Evolutionary conservation across 2,888 invertebrate genomes (phyloP).

Genomic region (Ophioninae sp.): DNA sequence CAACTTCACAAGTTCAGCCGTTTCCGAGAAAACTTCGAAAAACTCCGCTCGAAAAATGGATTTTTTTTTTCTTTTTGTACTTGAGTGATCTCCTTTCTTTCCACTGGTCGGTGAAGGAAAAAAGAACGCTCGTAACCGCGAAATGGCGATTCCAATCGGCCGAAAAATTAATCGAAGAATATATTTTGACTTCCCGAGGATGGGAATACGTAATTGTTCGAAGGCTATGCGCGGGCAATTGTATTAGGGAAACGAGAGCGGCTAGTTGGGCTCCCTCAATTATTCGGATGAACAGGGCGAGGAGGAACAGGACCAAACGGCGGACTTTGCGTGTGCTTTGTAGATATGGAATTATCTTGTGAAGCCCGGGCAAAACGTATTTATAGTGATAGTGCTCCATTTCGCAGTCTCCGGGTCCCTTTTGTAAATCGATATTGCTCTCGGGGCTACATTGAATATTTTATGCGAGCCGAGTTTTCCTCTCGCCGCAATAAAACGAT

Average conservation of each 20-base stretch:
- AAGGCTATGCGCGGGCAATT: too few species aligned
- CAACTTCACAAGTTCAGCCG: too few species aligned
- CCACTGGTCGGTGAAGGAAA: not conserved
- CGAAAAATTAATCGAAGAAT: too few species aligned
- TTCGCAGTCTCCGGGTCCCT: not conserved
- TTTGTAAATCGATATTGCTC: conserved; percentile 30
- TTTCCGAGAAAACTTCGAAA: too few species aligned
- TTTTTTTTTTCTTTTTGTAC: too few species aligned
- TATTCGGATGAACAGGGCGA: conserved; percentile 20
- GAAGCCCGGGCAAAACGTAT: conserved; percentile 27
- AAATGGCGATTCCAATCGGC: too few species aligned
- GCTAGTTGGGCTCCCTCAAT: conserved; percentile 2
- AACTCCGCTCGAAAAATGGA: too few species aligned
- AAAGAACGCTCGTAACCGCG: too few species aligned
- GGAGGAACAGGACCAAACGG: not conserved
- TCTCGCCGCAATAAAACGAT: conserved; percentile 8
- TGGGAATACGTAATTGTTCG: too few species aligned
- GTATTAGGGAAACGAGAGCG: too few species aligned
- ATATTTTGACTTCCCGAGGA: too few species aligned
- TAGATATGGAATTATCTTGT: conserved; percentile 16
- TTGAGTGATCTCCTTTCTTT: not conserved
- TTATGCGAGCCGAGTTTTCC: not conserved
- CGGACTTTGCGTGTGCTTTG: conserved; percentile 15
- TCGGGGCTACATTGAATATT: conserved; percentile 11
- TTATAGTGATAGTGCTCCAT: conserved; percentile 34